phyloP scores from a whole-genome alignment of 2,888 invertebrate genomes.

The Archaeoteleia sp. region DNA sequence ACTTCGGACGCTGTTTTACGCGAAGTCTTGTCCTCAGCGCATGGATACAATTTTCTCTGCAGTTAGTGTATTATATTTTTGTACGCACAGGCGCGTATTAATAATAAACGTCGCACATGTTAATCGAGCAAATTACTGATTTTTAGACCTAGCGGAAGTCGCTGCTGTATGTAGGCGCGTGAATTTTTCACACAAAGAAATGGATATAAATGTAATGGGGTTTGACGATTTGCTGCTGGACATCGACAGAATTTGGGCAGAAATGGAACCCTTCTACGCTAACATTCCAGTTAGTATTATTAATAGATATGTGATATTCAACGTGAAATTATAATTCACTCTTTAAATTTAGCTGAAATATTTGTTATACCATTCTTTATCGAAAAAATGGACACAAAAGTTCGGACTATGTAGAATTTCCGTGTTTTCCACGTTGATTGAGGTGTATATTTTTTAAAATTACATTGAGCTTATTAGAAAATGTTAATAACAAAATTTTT shows the following conservation, averaged over 20 bases:
- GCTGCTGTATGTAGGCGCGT: constrained; percentile 75
- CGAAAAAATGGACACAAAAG: too few relatives aligned
- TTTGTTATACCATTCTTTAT: too few relatives aligned
- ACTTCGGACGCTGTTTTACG: constrained; percentile 76
- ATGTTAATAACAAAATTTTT: constrained; percentile 6
- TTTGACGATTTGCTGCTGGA: constrained; percentile 73
- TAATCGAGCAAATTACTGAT: constrained; percentile 9
- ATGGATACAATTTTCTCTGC: constrained; percentile 77
- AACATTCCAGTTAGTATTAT: constrained; percentile 71
- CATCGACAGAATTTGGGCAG: constrained; percentile 74
- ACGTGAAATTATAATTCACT: too few relatives aligned
- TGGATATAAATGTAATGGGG: constrained; percentile 72
- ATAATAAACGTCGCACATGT: constrained; percentile 9
- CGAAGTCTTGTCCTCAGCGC: constrained; percentile 77
- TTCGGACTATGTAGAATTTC: neutral
- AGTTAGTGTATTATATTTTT: too few relatives aligned
- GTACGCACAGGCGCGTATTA: neutral
- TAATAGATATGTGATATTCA: too few relatives aligned
- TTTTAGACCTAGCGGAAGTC: constrained; percentile 74
- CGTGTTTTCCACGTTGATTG: neutral
- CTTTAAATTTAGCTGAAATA: too few relatives aligned
- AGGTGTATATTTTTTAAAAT: constrained; percentile 3
- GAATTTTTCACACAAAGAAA: constrained; percentile 73
- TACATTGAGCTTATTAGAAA: too few relatives aligned
- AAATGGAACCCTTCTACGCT: constrained; percentile 73